These are phyloP conservation scores for Xiphophorus birchmanni DNA, from an alignment of 2,797 vertebrate genomes.

Conservation along the genomic window DNA sequence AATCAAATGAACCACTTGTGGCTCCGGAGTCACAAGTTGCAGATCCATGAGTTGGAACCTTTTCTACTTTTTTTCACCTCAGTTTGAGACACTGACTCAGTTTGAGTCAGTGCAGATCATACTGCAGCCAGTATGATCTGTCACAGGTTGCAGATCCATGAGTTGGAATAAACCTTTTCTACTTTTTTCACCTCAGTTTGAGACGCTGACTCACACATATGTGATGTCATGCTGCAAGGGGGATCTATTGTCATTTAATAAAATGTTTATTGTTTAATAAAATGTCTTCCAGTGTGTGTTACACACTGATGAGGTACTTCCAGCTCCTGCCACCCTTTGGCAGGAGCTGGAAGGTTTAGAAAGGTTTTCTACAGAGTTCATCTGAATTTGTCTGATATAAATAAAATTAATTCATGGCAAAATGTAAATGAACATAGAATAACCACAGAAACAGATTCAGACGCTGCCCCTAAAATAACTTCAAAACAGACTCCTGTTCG, in stretches of 20 bases:
- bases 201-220: too few species aligned
- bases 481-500: conserved; percentile 49
- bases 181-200: too few species aligned
- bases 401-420: background rate
- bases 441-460: conserved; percentile 26
- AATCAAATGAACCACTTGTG: too few species aligned
- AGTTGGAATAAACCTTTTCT: too few species aligned
- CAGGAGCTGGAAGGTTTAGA: background rate
- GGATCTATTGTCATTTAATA: background rate
- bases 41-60: too few species aligned
- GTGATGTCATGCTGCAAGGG: too few species aligned
- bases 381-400: background rate
- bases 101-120: too few species aligned
- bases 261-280: background rate
- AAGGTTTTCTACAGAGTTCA: background rate
- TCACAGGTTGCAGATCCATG: too few species aligned
- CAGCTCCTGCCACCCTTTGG: background rate
- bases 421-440: background rate
- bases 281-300: background rate
- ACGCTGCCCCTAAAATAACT: conserved; percentile 48
- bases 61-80: too few species aligned
- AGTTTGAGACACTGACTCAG: too few species aligned
- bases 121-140: too few species aligned
- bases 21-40: too few species aligned
- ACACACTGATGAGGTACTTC: background rate